Evolutionary conservation across 2,113 vertebrate genomes (phyloP).

Genomic region (Sinocyclocheilus anshuiensis): DNA sequence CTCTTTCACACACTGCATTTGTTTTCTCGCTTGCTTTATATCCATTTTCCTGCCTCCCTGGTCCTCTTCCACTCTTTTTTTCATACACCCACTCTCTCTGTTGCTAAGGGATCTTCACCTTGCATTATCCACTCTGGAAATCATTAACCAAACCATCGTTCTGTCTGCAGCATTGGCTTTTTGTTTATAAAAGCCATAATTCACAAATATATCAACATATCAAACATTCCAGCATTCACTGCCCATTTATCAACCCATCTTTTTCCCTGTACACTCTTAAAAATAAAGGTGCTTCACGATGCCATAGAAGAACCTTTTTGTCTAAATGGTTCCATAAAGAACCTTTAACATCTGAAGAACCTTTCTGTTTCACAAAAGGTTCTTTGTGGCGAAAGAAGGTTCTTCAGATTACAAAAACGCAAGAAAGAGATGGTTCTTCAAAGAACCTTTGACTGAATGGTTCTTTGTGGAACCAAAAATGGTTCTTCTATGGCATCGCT

Average conservation of each 20-base stretch:
- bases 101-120: constrained; percentile 39
- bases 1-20: constrained; percentile 42
- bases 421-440: no score
- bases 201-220: constrained; percentile 17
- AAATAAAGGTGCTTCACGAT: no score
- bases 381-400: no score
- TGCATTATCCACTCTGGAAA: constrained; percentile 38
- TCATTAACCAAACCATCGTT: constrained; percentile 12
- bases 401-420: no score
- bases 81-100: constrained; percentile 37
- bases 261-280: no score
- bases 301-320: no score
- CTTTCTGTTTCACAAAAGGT: no score
- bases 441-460: no score
- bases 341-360: no score
- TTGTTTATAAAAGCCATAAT: constrained; percentile 4
- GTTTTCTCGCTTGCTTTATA: constrained; percentile 12
- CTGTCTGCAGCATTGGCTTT: background rate
- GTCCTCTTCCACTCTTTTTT: constrained; percentile 13
- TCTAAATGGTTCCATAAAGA: no score
- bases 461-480: no score
- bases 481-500: no score
- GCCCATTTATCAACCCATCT: background rate
- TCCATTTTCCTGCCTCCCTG: background rate
- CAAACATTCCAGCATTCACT: background rate